Evolutionary conservation across 2,113 vertebrate species (phyloP), one percentile per base, ranked within the genome.

Genomic region (Pteropus alecto): DNA sequence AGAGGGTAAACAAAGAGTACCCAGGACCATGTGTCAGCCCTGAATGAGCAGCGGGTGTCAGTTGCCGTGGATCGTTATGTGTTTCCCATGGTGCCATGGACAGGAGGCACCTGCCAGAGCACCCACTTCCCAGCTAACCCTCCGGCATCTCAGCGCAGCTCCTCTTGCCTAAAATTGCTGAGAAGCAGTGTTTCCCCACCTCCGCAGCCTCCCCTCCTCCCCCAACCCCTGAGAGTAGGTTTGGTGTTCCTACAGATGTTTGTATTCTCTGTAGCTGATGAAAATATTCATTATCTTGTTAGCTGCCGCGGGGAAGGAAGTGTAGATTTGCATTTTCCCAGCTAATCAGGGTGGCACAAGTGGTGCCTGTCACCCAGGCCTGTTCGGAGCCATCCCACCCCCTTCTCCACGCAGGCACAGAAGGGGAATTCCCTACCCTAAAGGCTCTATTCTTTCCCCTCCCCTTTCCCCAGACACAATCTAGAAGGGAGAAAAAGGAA

Each of bases 221-320:
- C 54, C 88, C 76, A 28, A 0, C 76, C 94, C 97, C 74, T 35
- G 28, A 96, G 97, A 97, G 97, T 24, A 18, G 90, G 28, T 87
- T 93, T 73, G 93, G 93, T 98, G 98, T 96, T 98, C 98, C 98
- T 15, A 60, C 98, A 98, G 98, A 99, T 99, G 99, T 98, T 99
- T 99, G 98, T 98, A 76, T 99, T 99, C 98, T 98, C 97, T 96
- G 95, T 98, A 98, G 98, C 97, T 98, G 98, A 98, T 98, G 98
- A 99, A 99, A 99, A 99, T 98, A 99, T 96, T 99, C 98, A 99
- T 99, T 99, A 99, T 99, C 98, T 97, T 97, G 98, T 99, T 99
- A 99, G 98, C 97, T 98, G 98, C 95, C 16, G 97, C 28, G 3
- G 97, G 7, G 89, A 98, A 98, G 98, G 98, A 98, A 96, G 98